These are phyloP conservation scores for Crotalus helleri DNA, from an alignment of 2,113 vertebrate genomes.

Conservation along the genomic window DNA sequence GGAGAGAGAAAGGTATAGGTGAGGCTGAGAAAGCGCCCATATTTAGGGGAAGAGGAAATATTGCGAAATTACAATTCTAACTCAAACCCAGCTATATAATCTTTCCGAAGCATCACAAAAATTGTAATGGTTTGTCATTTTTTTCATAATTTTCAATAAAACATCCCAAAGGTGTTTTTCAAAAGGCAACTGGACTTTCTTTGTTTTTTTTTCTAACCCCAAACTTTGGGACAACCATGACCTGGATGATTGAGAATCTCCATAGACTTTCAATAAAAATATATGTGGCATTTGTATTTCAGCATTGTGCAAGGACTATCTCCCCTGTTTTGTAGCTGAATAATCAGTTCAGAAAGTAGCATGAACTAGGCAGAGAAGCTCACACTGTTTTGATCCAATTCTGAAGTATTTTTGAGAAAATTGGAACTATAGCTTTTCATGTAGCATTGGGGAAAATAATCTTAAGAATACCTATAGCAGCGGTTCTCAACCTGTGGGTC, in stretches of 20 bases:
- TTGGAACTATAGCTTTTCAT: not conserved
- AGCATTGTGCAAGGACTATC: not conserved
- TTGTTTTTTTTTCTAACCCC: too few species aligned
- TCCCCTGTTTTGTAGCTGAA: not conserved
- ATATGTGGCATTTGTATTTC: not conserved
- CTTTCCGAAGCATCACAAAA: not conserved
- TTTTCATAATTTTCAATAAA: not conserved
- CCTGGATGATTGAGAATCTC: too few species aligned
- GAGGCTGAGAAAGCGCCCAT: not conserved
- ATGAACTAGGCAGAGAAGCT: not conserved
- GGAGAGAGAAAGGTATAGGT: not conserved
- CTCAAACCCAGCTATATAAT: not conserved
- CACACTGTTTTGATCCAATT: not conserved
- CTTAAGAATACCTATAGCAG: not conserved
- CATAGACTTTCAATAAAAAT: not conserved
- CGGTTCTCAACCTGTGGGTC: too few species aligned
- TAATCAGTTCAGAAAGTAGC: not conserved
- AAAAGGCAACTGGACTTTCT: too few species aligned
- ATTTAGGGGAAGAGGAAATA: not conserved
- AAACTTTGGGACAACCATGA: too few species aligned
- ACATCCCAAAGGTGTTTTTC: too few species aligned
- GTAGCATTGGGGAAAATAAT: not conserved
- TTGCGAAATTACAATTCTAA: not conserved
- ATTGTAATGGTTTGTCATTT: not conserved
- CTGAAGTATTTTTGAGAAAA: not conserved